These are phyloP conservation scores for Tachysurus fulvidraco DNA, from an alignment of 2,113 vertebrate genomes.

Conservation along the genomic window DNA sequence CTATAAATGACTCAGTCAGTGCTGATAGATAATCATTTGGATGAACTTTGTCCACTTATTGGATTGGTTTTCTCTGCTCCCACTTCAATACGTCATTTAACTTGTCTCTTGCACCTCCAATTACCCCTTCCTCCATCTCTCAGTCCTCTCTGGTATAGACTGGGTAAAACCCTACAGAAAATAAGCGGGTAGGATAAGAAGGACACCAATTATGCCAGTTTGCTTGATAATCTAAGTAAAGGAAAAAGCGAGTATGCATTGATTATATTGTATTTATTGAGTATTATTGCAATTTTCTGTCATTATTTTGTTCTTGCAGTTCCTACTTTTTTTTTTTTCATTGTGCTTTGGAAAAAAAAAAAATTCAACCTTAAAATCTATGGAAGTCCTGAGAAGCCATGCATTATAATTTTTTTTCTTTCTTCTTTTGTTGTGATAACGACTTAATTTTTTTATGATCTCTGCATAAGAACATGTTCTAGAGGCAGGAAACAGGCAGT, in stretches of 20 bases:
- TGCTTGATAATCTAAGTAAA: neutral
- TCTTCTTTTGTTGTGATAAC: too few species aligned
- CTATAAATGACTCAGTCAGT: conserved; percentile 32
- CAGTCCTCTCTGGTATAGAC: conserved; percentile 19
- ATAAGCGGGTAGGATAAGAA: conserved; percentile 22
- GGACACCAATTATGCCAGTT: neutral
- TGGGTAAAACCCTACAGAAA: conserved; percentile 39
- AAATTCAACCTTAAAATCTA: too few species aligned
- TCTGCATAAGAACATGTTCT: too few species aligned
- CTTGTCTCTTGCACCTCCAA: conserved; percentile 46
- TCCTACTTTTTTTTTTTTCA: neutral
- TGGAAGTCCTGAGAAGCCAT: too few species aligned
- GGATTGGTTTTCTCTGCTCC: neutral
- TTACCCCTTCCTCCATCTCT: conserved; percentile 19
- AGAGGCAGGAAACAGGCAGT: too few species aligned
- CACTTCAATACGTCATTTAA: conserved; percentile 34
- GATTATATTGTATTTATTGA: neutral
- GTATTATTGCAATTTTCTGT: neutral
- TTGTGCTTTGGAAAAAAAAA: neutral
- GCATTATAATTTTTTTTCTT: too few species aligned
- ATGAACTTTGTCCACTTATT: conserved; percentile 37
- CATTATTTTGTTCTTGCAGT: neutral
- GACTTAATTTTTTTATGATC: too few species aligned
- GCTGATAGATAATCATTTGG: conserved; percentile 27
- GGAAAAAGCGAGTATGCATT: neutral